A percentile compares a stretch with the other conserved stretches of the same genome.
These are phyloP conservation scores for Fundulus diaphanus DNA, from an alignment of 2,797 vertebrate species.

Conservation along the genomic window DNA sequence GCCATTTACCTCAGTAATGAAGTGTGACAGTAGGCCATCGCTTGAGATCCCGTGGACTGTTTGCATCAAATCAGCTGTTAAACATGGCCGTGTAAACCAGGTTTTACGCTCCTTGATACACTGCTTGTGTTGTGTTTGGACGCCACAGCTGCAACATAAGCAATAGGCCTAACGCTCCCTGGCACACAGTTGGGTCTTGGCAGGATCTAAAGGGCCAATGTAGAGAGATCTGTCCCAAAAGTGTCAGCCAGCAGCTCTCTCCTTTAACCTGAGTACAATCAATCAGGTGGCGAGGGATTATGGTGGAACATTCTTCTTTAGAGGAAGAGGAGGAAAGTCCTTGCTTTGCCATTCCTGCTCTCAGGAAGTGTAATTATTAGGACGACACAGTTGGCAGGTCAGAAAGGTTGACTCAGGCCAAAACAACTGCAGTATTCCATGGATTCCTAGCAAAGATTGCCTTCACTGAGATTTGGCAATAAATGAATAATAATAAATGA, in stretches of 20 bases:
- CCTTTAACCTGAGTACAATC: conserved; percentile 15
- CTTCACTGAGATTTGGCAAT: not conserved
- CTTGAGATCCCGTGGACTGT: conserved; percentile 1
- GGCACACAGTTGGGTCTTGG: conserved; percentile 13
- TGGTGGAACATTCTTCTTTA: conserved; percentile 19
- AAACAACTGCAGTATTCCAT: not conserved
- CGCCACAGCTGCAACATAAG: not conserved
- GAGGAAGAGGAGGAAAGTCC: conserved; percentile 23
- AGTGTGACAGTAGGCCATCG: conserved; percentile 21
- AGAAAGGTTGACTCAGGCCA: conserved; percentile 15
- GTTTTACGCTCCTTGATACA: not conserved
- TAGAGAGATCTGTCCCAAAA: conserved; percentile 13
- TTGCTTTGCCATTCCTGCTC: conserved; percentile 3
- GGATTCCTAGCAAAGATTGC: not conserved
- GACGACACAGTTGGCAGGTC: conserved; percentile 9
- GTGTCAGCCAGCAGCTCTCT: conserved; percentile 13
- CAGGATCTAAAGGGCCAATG: conserved; percentile 16
- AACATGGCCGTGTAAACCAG: not conserved
- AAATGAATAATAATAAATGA: too few relatives aligned
- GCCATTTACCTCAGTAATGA: not conserved
- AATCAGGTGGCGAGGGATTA: conserved; percentile 51
- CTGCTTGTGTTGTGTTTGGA: conserved; percentile 1
- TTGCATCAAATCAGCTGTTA: not conserved
- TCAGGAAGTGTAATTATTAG: conserved; percentile 11
- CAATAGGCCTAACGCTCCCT: not conserved